Base-by-base conservation (phyloP, 2,888 invertebrate genomes). In the Epinotia bilunana region DNA sequence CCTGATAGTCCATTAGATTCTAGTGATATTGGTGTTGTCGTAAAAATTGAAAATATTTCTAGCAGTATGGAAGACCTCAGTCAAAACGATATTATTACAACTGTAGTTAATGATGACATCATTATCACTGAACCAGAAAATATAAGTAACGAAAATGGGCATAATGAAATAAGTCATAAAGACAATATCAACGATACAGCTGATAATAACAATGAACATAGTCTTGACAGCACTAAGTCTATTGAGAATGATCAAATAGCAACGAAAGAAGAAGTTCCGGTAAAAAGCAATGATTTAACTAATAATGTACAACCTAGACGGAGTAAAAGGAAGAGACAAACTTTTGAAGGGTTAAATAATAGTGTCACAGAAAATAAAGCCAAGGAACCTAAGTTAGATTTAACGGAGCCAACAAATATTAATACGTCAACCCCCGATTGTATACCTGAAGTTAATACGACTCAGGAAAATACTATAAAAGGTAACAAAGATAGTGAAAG, bases 31-130 rank as follows among this genome's bases (percentile, higher is more conserved):
- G 83, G 81, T 55, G 72, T 83, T 16, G 81, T 81, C 63, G 74
- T 80, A 9, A 84, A 84, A 79, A 80, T 82, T 18, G 84, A 86
- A 79, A 81, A 79, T 23, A 77, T 83, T 62, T 72, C 55, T 72
- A 78, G 60, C 23, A 79, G 76, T 72, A 78, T 76, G 58, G 64
- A 74, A 63, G 69, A 68, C 49, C 76, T 76, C 39, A 76, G 58
- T 61, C 74, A 75, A 68, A 72, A 77, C 12, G 73, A 77, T 71
- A 76, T 76, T 20, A 73, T 74, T 62, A 76, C 75, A 2, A 73
- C 78, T 23, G 74, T 77, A 65, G 76, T 76, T 43, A 75, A 46
- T 71, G 78, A 80, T 57, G 78, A 79, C 11, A 73, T 71, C 70
- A 23, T 69, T 46, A 55, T 72, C n/a, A 33, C 71, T 60, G 76